Percentiles rank a stretch among this genome's conserved stretches.
Evolutionary conservation across 2,797 vertebrate genomes (phyloP).

Genomic region (Lepus oiostolus): DNA sequence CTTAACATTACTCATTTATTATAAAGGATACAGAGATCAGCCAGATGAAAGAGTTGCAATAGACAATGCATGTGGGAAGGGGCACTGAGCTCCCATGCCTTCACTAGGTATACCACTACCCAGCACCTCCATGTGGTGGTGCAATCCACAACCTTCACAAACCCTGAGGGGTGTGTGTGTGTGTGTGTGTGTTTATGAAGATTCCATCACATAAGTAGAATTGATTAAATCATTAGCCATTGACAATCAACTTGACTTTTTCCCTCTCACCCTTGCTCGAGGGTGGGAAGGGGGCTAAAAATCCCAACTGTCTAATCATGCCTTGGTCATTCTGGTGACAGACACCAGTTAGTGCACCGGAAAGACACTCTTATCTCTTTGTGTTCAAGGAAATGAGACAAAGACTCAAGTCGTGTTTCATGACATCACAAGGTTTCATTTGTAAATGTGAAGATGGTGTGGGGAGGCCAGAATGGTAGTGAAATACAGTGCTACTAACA

Average conservation of each 20-base stretch:
- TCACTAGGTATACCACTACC: fast-evolving
- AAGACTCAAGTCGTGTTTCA: fast-evolving
- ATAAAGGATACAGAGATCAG: too few relatives aligned
- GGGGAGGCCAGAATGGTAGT: neutral
- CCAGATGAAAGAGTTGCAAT: neutral
- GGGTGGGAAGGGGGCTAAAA: neutral
- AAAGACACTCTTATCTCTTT: neutral
- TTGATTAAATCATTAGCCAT: neutral
- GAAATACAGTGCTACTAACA: neutral
- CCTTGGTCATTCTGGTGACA: neutral
- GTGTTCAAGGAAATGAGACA: neutral
- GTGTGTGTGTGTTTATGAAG: neutral
- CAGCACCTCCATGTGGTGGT: neutral
- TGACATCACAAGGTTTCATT: neutral
- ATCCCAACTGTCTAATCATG: neutral
- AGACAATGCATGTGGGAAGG: fast-evolving
- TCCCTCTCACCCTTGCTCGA: fast-evolving
- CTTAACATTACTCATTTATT: neutral
- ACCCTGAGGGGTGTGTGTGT: too few relatives aligned
- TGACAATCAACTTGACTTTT: neutral
- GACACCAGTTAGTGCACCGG: too few relatives aligned
- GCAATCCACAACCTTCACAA: neutral
- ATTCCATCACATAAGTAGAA: neutral
- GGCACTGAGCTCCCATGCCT: fast-evolving
- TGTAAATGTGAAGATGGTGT: neutral